These are phyloP conservation scores for Drosophila mayri DNA, from an alignment of 1,140 invertebrate genomes.

Conservation along the genomic window DNA sequence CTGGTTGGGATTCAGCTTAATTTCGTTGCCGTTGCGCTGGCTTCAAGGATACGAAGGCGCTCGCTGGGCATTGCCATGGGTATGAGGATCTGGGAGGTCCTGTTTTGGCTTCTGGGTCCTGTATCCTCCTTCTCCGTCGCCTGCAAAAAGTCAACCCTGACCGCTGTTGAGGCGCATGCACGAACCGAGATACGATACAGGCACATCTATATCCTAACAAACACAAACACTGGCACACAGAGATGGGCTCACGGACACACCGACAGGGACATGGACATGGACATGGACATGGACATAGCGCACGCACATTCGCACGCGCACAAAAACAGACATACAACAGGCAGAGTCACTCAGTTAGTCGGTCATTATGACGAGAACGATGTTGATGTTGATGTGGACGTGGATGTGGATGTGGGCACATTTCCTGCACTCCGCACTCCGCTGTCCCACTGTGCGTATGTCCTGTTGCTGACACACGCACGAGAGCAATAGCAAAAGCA, in stretches of 20 bases:
- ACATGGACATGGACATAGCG: slow-evolving; percentile 1
- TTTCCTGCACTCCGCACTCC: slow-evolving; percentile 11
- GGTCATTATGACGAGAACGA: slow-evolving; percentile 70
- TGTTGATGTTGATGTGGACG: slow-evolving; percentile 10
- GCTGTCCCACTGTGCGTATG: slow-evolving; percentile 41
- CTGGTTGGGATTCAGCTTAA: slow-evolving; percentile 56
- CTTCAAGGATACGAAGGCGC: slow-evolving; percentile 22
- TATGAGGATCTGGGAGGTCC: slow-evolving; percentile 17
- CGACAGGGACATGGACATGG: slow-evolving; percentile 5
- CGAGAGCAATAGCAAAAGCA: slow-evolving; percentile 36
- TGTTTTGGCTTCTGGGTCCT: slow-evolving; percentile 18
- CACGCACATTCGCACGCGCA: slow-evolving; percentile 19
- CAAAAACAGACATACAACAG: slow-evolving; percentile 37
- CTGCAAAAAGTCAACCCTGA: slow-evolving; percentile 77
- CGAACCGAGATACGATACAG: slow-evolving; percentile 58
- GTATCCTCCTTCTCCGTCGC: slow-evolving; percentile 35
- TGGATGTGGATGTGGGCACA: slow-evolving; percentile 22
- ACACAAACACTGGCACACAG: slow-evolving; percentile 14
- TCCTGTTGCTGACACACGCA: slow-evolving; percentile 64
- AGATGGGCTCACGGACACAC: neutral
- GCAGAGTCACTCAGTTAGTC: slow-evolving; percentile 70
- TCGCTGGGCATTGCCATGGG: slow-evolving; percentile 2
- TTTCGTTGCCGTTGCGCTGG: slow-evolving; percentile 66
- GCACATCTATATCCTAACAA: slow-evolving; percentile 26
- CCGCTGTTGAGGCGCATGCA: slow-evolving; percentile 72